Evolutionary conservation across 2,888 invertebrate genomes (phyloP), one percentile per base, ranked within the genome.

Genomic region (Mycalesis mineus): DNA sequence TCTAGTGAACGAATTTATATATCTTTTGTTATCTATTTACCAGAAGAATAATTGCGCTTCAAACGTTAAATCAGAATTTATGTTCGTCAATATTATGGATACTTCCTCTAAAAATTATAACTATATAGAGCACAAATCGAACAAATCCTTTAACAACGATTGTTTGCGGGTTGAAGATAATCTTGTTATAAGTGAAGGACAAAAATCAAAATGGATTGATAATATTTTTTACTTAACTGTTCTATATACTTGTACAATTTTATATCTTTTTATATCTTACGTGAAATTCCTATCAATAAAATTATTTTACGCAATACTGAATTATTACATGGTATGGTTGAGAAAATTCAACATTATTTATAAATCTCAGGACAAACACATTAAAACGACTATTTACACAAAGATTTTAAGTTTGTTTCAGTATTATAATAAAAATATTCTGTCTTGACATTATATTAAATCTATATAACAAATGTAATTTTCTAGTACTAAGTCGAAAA

Each of bases 1-100:
- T 29, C 22, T 41, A 41, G 52, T 52, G 17, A 48, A 52, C 17
- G 15, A 29, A 41, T 31, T 47, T 53, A 36, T 37, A 11, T 51
- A 45, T 51, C 9, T 57, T 28, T 45, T 45, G 22, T 22, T 40
- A 37, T 42, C 29, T 3, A 13, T 15, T 11, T 15, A 11, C 6
- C 22, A 14, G 6, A 36, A 22, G 9, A 15, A 7, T 15, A 15
- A 11, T 47, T 33, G 5, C 15, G 13, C 11, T 5, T 33, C 47
- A 8, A 45, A 29, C n/a, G 9, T 28, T 28, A 28, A 0, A 4
- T 28, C n/a, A 2, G 6, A 22, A 28, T 44, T 44, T 22, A 22
- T 22, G 22, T 22, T 22, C 3, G 22, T n/a, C n/a, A n/a, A n/a
- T n/a, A n/a, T n/a, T n/a, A n/a, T 22, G 22, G 22, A 22, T 22